Conservation (phyloP, 2,888 invertebrate species). For the Rhingia campestris region DNA sequence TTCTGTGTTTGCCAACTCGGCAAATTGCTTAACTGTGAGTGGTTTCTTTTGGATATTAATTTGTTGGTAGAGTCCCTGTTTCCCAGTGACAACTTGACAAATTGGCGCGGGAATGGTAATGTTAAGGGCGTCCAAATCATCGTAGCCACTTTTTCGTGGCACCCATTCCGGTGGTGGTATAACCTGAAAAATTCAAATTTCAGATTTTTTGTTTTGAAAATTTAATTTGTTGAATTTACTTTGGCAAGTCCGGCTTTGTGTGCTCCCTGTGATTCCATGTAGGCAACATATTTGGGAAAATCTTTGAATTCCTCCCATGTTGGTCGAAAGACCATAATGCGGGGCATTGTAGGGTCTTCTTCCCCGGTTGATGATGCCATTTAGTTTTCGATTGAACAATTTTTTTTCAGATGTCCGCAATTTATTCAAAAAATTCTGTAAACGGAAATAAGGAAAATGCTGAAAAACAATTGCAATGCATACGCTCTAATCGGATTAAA, state of each 20-base stretch:
- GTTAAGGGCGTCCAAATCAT: conserved; percentile 90
- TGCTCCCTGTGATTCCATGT: conserved; percentile 96
- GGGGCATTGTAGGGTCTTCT: conserved; percentile 75
- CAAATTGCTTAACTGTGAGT: conserved; percentile 94
- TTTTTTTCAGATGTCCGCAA: conserved; percentile 35
- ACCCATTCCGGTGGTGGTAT: conserved; percentile 98
- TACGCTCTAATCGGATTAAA: too few relatives aligned
- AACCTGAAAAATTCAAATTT: conserved; percentile 84
- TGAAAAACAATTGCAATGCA: too few relatives aligned
- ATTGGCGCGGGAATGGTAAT: conserved; percentile 97
- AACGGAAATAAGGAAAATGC: conserved; percentile 23
- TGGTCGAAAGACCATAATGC: conserved; percentile 90
- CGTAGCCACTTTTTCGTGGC: conserved; percentile 92
- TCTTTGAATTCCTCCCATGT: conserved; percentile 98
- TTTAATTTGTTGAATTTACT: conserved; percentile 83
- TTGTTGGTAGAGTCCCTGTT: conserved; percentile 97
- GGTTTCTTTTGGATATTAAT: conserved; percentile 97
- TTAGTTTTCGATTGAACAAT: conserved; percentile 15
- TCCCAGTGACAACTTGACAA: conserved; percentile 96
- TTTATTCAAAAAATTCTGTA: conserved; percentile 49
- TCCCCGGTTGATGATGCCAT: conserved; percentile 60
- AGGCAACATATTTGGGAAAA: conserved; percentile 93
- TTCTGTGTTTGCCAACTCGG: conserved; percentile 92
- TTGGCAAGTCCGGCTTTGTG: conserved; percentile 97
- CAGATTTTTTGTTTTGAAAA: not conserved